Evolutionary conservation across 2,797 vertebrate genomes (phyloP), one percentile per base, ranked within the genome.

Genomic region (Xenops minutus): DNA sequence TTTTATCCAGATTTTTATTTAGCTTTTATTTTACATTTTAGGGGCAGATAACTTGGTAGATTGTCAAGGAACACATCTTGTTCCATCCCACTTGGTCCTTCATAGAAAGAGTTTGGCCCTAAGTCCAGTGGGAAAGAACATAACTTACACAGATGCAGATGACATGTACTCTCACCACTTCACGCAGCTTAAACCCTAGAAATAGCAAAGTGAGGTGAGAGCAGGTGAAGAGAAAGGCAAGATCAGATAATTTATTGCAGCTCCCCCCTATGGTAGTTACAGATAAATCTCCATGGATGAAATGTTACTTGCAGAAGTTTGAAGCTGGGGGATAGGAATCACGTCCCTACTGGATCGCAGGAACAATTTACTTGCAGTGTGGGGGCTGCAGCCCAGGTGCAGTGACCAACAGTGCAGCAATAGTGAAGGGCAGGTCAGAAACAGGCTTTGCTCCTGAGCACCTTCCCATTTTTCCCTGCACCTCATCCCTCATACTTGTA

Each of bases 371-470:
- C 43, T 32, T 43, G 72, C n/a, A 5, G 34, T 2, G 2, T 1
- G 0, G 34, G 48, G 32, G 10, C 36, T 23, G 23, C 58, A 37
- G 1, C 7, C 52, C 0, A 0, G 24, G 26, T 27, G 16, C 36
- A 49, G 76, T 0, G 0, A 67, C 54, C 18, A 46, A 21, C 29
- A 12, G 34, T 4, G 14, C 55, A 32, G 14, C 58, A 72, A 39
- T 6, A 43, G 62, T 0, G 0, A 67, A 64, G 52, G 1, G 6
- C 58, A 0, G 1, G 8, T 83, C 34, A 78, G 68, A 83, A 77
- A 18, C 48, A 15, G 73, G 1, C 0, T 71, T 72, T 62, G 19
- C 20, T 89, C 88, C 34, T 54, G 80, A 80, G 81, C 76, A 85
- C 61, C 61, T 74, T 92, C 88, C 83, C 55, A 6, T 37, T 96